phyloP scores from a whole-genome alignment of 2,113 vertebrate genomes.

The Mustela lutreola region DNA sequence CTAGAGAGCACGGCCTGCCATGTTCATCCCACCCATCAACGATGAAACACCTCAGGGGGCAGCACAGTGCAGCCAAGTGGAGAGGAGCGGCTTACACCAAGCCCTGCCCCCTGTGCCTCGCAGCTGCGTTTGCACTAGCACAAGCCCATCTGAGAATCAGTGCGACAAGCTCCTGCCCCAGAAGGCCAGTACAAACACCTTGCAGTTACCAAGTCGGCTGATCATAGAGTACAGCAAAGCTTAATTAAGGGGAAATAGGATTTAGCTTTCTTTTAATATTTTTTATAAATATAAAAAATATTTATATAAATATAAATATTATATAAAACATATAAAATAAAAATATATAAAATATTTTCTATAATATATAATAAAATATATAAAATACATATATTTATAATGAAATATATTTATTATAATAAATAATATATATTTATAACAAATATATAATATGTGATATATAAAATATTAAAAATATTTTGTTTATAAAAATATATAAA shows the following conservation, averaged over 20 bases:
- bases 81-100: neutral
- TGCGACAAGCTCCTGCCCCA: neutral
- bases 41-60: neutral
- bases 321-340: no score
- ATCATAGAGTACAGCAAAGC: neutral
- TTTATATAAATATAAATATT: no score
- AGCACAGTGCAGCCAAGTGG: neutral
- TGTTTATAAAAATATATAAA: no score
- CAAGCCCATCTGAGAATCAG: neutral
- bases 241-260: neutral
- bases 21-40: neutral
- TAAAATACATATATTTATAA: no score
- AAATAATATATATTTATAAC: no score
- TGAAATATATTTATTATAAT: no score
- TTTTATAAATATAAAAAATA: no score
- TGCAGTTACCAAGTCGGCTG: neutral
- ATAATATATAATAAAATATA: no score
- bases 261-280: neutral
- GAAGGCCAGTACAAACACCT: neutral
- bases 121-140: neutral
- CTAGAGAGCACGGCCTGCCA: neutral
- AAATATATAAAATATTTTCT: no score
- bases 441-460: no score
- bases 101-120: neutral
- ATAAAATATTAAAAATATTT: no score